Conservation (phyloP, 2,888 invertebrate species). For the Meteorus cinctellus region DNA sequence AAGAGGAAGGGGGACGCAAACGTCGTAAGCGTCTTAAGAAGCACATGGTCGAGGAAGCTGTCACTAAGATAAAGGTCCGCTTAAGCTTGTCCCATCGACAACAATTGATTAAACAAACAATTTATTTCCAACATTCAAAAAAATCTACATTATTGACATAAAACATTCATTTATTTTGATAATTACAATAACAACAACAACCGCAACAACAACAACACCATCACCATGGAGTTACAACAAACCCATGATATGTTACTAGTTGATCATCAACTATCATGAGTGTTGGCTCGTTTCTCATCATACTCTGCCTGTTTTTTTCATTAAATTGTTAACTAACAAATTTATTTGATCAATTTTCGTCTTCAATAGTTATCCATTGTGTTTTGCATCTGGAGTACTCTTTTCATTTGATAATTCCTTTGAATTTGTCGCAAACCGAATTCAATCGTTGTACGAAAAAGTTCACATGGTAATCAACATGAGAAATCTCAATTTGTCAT, state of each 20-base stretch:
- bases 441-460: slow-evolving; percentile 34
- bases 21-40: slow-evolving; percentile 87
- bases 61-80: slow-evolving; percentile 89
- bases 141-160: slow-evolving; percentile 8
- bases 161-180: slow-evolving; percentile 16
- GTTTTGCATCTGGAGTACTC: slow-evolving; percentile 43
- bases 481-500: background rate
- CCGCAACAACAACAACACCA: background rate
- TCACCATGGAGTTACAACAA: background rate
- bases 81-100: slow-evolving; percentile 53
- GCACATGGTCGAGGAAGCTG: slow-evolving; percentile 91
- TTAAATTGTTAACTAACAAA: background rate
- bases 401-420: slow-evolving; percentile 11
- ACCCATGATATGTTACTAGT: background rate
- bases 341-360: slow-evolving; percentile 10
- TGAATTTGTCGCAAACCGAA: slow-evolving; percentile 40
- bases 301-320: background rate
- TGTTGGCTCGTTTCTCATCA: slow-evolving; percentile 9
- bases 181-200: background rate
- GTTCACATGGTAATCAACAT: background rate
- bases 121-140: slow-evolving; percentile 27
- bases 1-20: slow-evolving; percentile 83
- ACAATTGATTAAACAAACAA: slow-evolving; percentile 41
- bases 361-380: slow-evolving; percentile 44
- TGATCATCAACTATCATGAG: background rate